Evolutionary conservation across 2,888 invertebrate genomes (phyloP).

Genomic region (Acholoe squamosa): DNA sequence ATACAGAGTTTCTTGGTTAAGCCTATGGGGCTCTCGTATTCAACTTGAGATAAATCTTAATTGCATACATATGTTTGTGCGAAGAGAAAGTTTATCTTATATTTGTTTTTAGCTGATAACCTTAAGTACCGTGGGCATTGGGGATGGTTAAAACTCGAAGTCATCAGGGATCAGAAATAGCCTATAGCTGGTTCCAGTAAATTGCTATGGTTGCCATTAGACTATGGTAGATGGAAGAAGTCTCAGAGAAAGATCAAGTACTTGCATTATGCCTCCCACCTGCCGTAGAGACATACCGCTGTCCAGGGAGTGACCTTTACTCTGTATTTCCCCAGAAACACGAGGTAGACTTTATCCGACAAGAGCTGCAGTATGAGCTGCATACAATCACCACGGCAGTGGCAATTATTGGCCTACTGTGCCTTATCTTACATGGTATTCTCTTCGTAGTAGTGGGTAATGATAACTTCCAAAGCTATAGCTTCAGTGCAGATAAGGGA

Average conservation of each 20-base stretch:
- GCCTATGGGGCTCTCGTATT: no score
- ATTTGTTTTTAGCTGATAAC: not conserved
- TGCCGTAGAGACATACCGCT: not conserved
- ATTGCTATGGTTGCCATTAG: not conserved
- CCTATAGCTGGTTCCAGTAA: not conserved
- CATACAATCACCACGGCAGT: not conserved
- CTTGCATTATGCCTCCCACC: not conserved
- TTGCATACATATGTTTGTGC: no score
- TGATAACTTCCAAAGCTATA: not conserved
- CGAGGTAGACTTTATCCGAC: not conserved
- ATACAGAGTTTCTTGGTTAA: no score
- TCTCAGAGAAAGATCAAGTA: not conserved
- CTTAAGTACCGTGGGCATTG: not conserved
- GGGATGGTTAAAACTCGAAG: not conserved
- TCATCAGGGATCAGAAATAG: not conserved
- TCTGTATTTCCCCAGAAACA: slow-evolving; percentile 73
- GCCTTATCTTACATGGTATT: not conserved
- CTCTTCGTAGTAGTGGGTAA: not conserved
- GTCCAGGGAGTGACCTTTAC: slow-evolving; percentile 64
- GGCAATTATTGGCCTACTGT: not conserved
- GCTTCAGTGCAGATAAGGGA: no score
- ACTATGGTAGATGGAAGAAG: not conserved
- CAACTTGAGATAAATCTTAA: no score
- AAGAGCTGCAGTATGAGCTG: not conserved
- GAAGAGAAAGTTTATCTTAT: no score